These are phyloP conservation scores for Penaeus indicus DNA, from an alignment of 1,140 invertebrate genomes.

Conservation along the genomic window DNA sequence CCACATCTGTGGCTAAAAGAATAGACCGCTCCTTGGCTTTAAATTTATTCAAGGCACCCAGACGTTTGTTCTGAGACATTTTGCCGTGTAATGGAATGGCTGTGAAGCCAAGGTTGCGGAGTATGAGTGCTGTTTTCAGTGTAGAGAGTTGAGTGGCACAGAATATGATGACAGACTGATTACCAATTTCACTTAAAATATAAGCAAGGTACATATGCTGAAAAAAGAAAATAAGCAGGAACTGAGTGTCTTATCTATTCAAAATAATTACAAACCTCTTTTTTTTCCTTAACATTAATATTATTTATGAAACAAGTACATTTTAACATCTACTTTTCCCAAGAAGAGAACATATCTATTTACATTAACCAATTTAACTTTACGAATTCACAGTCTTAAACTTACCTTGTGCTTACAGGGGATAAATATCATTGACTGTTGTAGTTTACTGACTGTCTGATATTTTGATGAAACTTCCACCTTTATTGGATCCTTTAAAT, in stretches of 20 bases:
- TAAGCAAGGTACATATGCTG: conserved; percentile 97
- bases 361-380: no score
- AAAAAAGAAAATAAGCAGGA: conserved; percentile 67
- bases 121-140: conserved; percentile 58
- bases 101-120: conserved; percentile 61
- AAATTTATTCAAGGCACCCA: conserved; percentile 93
- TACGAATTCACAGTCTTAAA: no score
- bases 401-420: conserved; percentile 93
- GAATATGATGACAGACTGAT: conserved; percentile 65
- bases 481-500: conserved; percentile 90
- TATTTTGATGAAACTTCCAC: conserved; percentile 97
- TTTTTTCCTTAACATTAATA: neutral
- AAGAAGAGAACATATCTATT: no score
- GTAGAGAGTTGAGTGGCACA: conserved; percentile 59
- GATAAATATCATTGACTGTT: conserved; percentile 96
- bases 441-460: conserved; percentile 96
- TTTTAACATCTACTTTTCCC: no score
- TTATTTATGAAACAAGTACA: no score
- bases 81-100: conserved; percentile 98
- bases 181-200: conserved; percentile 92
- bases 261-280: conserved; percentile 20
- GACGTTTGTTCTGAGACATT: conserved; percentile 94
- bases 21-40: conserved; percentile 88
- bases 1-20: conserved; percentile 97
- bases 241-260: neutral